Conservation (phyloP, 2,888 invertebrate species). For the Linnaemya vulpina region DNA sequence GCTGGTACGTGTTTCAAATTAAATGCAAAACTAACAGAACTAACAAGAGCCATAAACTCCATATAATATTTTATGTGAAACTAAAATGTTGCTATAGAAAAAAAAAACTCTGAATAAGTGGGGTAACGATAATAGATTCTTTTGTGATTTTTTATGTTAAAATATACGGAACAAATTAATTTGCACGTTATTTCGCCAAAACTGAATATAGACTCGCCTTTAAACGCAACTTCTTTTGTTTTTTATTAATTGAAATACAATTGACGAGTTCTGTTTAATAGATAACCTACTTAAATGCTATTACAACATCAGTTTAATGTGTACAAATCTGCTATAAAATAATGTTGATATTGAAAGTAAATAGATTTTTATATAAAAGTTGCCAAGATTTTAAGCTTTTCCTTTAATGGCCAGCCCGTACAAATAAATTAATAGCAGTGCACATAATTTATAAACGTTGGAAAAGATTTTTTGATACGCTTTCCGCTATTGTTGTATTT, state of each 20-base stretch:
- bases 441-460: slow-evolving; percentile 16
- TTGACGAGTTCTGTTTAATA: too few species aligned
- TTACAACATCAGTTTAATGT: background rate
- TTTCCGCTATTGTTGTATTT: slow-evolving; percentile 11
- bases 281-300: background rate
- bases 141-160: background rate
- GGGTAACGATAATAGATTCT: background rate
- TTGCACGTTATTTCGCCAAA: too few species aligned
- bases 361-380: background rate
- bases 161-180: too few species aligned
- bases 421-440: slow-evolving; percentile 29
- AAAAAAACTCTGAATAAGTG: background rate
- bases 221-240: too few species aligned
- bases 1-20: slow-evolving; percentile 76
- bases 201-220: too few species aligned
- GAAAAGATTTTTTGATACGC: slow-evolving; percentile 20
- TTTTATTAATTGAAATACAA: too few species aligned
- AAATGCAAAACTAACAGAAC: slow-evolving; percentile 26
- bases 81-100: background rate
- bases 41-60: background rate
- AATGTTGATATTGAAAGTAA: background rate
- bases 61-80: slow-evolving; percentile 19
- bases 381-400: background rate
- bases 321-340: background rate
- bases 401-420: background rate